Conservation (phyloP, 2,113 vertebrate species). For the Chunga burmeisteri region DNA sequence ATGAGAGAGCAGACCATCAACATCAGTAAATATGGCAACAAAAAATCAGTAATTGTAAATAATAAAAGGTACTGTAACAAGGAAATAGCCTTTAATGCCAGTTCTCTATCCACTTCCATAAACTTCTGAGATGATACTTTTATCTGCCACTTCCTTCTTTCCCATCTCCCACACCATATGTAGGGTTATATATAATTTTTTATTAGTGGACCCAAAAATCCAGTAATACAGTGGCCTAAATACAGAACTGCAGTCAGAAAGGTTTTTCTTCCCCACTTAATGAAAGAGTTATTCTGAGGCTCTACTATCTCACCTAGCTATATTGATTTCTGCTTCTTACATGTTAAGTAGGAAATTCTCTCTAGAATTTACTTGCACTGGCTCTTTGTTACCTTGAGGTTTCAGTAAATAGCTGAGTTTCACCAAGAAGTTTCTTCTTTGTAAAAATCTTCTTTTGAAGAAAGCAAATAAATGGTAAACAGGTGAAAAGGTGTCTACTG, state of each 20-base stretch:
- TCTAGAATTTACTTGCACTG: not conserved
- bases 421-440: not conserved
- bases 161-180: rapidly evolving
- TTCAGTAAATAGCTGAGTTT: not conserved
- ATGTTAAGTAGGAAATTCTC: not conserved
- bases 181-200: not conserved
- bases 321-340: not conserved
- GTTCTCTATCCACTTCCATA: not conserved
- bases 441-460: not conserved
- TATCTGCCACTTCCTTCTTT: not conserved
- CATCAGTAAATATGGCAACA: not conserved
- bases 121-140: not conserved
- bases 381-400: not conserved
- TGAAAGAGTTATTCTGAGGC: not conserved
- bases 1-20: not conserved
- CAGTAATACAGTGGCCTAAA: not conserved
- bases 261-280: not conserved
- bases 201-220: not conserved
- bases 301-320: not conserved
- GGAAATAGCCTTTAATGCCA: not conserved
- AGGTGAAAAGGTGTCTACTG: not conserved
- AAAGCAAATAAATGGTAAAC: not conserved
- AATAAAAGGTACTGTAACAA: not conserved
- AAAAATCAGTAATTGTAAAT: not conserved
- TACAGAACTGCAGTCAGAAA: not conserved